Base-by-base conservation (phyloP, 2,113 vertebrate species). In the Amazona vittata region DNA sequence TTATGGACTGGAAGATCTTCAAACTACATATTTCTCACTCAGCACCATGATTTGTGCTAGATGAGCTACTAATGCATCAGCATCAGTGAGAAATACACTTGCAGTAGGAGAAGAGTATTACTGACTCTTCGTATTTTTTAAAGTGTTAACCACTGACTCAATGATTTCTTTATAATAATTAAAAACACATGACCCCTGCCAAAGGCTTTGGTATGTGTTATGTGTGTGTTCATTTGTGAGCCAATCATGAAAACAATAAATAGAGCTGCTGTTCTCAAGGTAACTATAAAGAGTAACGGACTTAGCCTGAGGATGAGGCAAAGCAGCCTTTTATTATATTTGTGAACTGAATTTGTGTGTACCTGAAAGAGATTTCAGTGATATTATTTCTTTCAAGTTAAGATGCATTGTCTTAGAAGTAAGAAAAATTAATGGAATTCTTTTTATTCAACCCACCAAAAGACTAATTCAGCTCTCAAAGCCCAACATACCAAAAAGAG, bases 331-430 rank as follows among this genome's bases (percentile, higher is more conserved):
- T 87, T 39, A 65, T 29, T 62, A 49, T 26, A 80, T 10, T 49
- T 0, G 5, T 37, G 5, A 91, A 83, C 70, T 28, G 26, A 92
- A 60, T 67, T 29, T 74, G 26, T 0, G 0, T 44, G 11, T 17
- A 49, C 77, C 75, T 55, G 37, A 76, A 91, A 83, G 46, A 18
- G 25, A 77, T 87, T 94, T 88, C 39, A 47, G 22, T 11, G 49
- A 8, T 20, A 57, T 35, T 67, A 77, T 87, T 81, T 43, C 46
- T 63, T 75, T 70, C 39, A 55, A 86, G 95, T 80, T 28, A 65
- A 76, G 44, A 70, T 17, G 13, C 2, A 18, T 22, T 68, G 50
- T 17, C 67, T 60, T 64, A 68, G 76, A 89, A 39, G 11, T 15
- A 77, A 83, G 35, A 59, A 93, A 90, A 90, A 73, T 7, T 19